phyloP scores from a whole-genome alignment of 30 jellyfish, hydroid and myxozoan genomes.

The Chironex yamaguchii region DNA sequence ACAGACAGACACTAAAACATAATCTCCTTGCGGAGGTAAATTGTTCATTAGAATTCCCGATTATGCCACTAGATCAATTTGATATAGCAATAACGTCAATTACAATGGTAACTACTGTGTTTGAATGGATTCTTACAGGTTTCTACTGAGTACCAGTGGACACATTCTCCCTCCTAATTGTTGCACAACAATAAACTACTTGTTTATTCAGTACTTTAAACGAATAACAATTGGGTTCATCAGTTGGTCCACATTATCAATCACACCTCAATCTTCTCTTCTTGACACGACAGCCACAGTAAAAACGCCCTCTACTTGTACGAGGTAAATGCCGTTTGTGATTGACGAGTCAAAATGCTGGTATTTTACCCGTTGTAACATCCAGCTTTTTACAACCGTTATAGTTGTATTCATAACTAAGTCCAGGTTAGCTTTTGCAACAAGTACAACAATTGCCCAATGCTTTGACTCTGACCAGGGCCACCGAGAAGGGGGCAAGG shows the following conservation, averaged over 20 bases:
- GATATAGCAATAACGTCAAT: too few species aligned
- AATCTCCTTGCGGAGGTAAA: too few species aligned
- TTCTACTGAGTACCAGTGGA: too few species aligned
- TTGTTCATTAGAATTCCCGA: too few species aligned
- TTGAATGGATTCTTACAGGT: too few species aligned
- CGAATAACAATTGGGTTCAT: constrained; percentile 88
- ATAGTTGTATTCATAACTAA: constrained; percentile 89
- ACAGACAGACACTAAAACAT: too few species aligned
- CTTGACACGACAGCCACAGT: constrained; percentile 81
- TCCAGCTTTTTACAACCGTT: constrained; percentile 78
- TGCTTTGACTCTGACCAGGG: too few species aligned
- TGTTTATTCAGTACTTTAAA: constrained; percentile 43
- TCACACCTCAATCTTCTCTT: constrained; percentile 26
- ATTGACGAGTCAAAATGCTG: constrained; percentile 72
- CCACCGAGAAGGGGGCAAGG: too few species aligned
- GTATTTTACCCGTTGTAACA: constrained; percentile 55
- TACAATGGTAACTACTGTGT: too few species aligned
- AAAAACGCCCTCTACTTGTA: constrained; percentile 47
- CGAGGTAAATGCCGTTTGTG: constrained; percentile 67
- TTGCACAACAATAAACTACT: not conserved
- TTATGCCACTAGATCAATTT: too few species aligned
- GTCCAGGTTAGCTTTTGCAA: constrained; percentile 88
- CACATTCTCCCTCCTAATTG: too few species aligned
- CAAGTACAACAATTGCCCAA: constrained; percentile 61
- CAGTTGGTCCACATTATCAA: constrained; percentile 91